These are phyloP conservation scores for Pempheris klunzingeri DNA, from an alignment of 2,797 vertebrate species.

Conservation along the genomic window DNA sequence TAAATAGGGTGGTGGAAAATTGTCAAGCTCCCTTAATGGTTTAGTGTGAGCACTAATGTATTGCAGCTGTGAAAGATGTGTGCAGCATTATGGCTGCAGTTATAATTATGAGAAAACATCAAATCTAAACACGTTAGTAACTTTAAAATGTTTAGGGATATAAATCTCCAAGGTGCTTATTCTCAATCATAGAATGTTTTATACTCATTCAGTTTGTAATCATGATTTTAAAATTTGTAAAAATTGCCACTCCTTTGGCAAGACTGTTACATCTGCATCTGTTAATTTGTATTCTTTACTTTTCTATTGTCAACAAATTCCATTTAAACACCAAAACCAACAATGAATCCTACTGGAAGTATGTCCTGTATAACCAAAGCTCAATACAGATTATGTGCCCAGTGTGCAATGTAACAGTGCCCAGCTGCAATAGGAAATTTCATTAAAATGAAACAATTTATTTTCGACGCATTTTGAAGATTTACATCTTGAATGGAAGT, in stretches of 20 bases:
- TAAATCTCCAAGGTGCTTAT: too few species aligned
- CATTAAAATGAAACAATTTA: neutral
- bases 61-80: constrained; percentile 44
- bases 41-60: constrained; percentile 30
- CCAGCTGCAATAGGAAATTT: neutral
- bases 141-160: neutral
- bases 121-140: neutral
- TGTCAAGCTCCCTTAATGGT: constrained; percentile 41
- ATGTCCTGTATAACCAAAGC: neutral
- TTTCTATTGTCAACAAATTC: neutral
- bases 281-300: neutral
- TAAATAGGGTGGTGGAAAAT: constrained; percentile 51
- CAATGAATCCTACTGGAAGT: neutral
- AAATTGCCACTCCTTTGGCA: neutral
- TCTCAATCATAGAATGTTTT: constrained; percentile 4
- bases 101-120: constrained; percentile 18
- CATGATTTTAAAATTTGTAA: too few species aligned
- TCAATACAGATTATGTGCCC: neutral
- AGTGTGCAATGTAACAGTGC: too few species aligned
- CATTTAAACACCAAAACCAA: neutral
- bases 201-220: too few species aligned
- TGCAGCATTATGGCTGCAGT: constrained; percentile 16
- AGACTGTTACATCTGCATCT: neutral
- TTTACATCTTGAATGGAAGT: neutral
- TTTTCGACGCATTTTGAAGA: constrained; percentile 3